A percentile compares a stretch with the other conserved stretches of the same genome.
phyloP scores from a whole-genome alignment of 2,888 invertebrate species.

The Serrognathus titanus region DNA sequence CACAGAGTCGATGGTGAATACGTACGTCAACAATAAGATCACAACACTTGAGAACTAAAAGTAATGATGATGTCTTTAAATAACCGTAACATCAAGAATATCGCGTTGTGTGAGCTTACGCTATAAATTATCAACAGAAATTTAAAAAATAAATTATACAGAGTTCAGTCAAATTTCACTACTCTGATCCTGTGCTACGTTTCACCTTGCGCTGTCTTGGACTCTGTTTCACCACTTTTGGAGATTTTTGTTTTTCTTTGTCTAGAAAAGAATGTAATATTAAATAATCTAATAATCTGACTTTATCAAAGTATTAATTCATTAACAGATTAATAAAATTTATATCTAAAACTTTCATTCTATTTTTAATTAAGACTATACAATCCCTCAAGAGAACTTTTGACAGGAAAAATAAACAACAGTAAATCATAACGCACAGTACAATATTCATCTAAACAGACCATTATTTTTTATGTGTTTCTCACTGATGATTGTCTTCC shows the following conservation, averaged over 20 bases:
- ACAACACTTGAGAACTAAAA: constrained; percentile 18
- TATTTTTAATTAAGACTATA: no score
- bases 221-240: constrained; percentile 62
- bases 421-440: no score
- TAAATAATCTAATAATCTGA: constrained; percentile 26
- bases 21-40: constrained; percentile 13
- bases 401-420: no score
- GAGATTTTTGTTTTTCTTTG: constrained; percentile 59
- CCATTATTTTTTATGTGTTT: no score
- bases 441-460: no score
- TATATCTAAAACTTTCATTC: no score
- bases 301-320: no score
- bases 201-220: constrained; percentile 77
- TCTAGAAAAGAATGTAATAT: constrained; percentile 28
- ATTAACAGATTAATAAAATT: no score
- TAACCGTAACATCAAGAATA: constrained; percentile 8
- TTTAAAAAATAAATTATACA: constrained; percentile 17
- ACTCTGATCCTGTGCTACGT: constrained; percentile 64
- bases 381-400: no score
- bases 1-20: background rate
- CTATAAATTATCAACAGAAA: constrained; percentile 18
- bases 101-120: constrained; percentile 13
- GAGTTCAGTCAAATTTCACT: constrained; percentile 24
- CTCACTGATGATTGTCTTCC: constrained; percentile 33
- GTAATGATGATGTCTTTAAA: constrained; percentile 8